phyloP scores from a whole-genome alignment of 2,797 vertebrate species.

The Acipenser oxyrinchus region DNA sequence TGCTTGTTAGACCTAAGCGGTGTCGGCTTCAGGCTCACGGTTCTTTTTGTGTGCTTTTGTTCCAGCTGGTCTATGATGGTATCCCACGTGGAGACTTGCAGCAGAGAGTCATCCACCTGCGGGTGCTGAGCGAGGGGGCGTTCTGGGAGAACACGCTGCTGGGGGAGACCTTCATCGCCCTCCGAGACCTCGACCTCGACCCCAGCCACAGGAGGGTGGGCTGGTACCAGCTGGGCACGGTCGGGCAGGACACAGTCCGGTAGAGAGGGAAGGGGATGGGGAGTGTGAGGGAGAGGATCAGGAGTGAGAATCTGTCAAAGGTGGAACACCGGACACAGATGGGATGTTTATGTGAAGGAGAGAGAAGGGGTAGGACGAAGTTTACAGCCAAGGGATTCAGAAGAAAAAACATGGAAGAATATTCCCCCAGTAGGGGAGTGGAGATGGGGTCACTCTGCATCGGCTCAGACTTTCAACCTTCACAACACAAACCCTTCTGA shows the following conservation, averaged over 20 bases:
- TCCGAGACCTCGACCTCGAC: constrained; percentile 33
- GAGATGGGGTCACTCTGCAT: no score
- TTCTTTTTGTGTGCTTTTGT: neutral
- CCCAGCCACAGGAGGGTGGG: constrained; percentile 79
- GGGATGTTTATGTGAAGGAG: no score
- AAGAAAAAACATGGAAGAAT: no score
- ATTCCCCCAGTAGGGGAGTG: no score
- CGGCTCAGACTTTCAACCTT: no score
- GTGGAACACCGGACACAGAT: no score
- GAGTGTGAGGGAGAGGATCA: constrained; percentile 7
- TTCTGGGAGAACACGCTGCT: constrained; percentile 94
- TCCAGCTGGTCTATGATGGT: constrained; percentile 83
- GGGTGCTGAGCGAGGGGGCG: constrained; percentile 83
- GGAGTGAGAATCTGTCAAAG: constrained; percentile 26
- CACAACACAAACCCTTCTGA: no score
- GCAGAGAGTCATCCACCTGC: constrained; percentile 83
- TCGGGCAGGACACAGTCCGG: constrained; percentile 52
- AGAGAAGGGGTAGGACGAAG: no score
- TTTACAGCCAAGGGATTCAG: no score
- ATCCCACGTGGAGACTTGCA: constrained; percentile 85
- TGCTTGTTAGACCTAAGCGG: neutral
- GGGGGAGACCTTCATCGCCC: constrained; percentile 79
- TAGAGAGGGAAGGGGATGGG: constrained; percentile 26
- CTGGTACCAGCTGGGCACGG: constrained; percentile 80
- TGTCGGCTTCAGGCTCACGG: neutral